Evolutionary conservation across 2,113 vertebrate species (phyloP).

Genomic region (Turdus rufiventris): DNA sequence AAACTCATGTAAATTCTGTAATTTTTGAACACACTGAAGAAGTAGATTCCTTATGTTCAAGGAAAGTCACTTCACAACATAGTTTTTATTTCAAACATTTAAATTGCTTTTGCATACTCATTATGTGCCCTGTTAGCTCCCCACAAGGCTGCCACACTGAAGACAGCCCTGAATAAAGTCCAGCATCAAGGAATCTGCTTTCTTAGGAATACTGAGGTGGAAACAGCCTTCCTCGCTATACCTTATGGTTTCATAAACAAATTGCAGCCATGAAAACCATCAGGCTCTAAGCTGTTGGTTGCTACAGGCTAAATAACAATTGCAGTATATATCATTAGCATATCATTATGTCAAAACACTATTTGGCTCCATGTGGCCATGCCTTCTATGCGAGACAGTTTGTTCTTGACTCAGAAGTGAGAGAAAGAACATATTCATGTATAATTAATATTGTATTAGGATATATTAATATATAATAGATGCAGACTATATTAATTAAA

Average conservation of each 20-base stretch:
- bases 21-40: neutral
- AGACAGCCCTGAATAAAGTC: neutral
- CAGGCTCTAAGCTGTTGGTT: neutral
- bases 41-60: neutral
- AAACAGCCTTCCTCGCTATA: neutral
- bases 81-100: neutral
- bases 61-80: neutral
- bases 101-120: neutral
- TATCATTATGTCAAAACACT: neutral
- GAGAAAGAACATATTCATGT: neutral
- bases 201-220: neutral
- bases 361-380: neutral
- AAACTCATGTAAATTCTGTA: neutral
- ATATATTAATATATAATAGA: neutral
- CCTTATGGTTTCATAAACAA: neutral
- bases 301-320: neutral
- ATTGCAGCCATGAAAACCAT: neutral
- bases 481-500: slow-evolving; percentile 15
- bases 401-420: neutral
- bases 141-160: neutral
- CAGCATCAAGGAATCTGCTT: neutral
- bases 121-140: neutral
- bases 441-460: neutral
- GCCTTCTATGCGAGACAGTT: neutral
- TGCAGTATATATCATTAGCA: neutral